Base-by-base conservation (phyloP, 2,888 invertebrate species). In the Catocala nupta region DNA sequence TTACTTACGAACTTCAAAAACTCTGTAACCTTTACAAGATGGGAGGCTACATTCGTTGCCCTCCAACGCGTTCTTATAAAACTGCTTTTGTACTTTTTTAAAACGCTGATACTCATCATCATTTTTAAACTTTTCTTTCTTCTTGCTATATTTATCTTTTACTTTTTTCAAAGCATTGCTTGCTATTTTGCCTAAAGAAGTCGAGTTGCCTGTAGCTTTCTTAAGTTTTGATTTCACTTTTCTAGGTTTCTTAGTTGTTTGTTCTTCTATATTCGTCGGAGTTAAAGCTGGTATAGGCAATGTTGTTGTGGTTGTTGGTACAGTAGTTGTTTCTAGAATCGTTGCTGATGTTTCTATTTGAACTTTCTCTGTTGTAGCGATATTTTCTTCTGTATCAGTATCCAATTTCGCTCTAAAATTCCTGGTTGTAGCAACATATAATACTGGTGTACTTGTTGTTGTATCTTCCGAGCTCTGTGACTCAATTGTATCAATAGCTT, bases 1-100 rank as follows among this genome's bases (percentile, higher is more conserved):
- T 52, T 73, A 87, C 90, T 88, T 82, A 91, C 91, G 68, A 25
- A 89, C 73, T 87, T 91, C 90, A 74, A 80, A 88, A 7, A 90
- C 87, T 10, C 13, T 48, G 44, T 63, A 58, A 8, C 43, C 44
- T n/a, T 25, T 16, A 10, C 13, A 61, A 13, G 49, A 6, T 34
- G 11, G n/a, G 5, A 33, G 2, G 7, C n/a, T 25, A 10, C 49
- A 49, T n/a, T 11, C 49, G 5, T 34, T 10, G 11, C 11, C 34
- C 34, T 49, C n/a, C 6, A 34, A 5, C n/a, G 34, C 25, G 1
- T 33, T 9, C n/a, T 33, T n/a, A 49, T 34, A n/a, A 10, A n/a
- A 9, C 8, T 47, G 7, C 16, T 47, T 50, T 44, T 45, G 34
- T 48, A 6, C 36, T 11, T 42, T 16, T 43, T 76, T 61, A 58